Conservation (phyloP, 2,888 invertebrate species). For the Fissipunctia ypsillon region DNA sequence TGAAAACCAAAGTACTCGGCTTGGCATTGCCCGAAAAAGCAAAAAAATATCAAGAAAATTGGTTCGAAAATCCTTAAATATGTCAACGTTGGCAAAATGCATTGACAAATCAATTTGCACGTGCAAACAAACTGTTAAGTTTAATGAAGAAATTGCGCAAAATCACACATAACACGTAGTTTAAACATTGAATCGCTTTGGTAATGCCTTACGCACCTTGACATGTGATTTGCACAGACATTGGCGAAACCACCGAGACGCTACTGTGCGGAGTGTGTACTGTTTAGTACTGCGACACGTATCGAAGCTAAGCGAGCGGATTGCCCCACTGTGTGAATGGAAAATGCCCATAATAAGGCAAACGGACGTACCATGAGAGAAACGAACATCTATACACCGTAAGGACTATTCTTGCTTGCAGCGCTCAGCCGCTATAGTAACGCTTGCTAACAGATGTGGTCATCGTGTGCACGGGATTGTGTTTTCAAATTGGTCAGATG, state of each 20-base stretch:
- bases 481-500: too few species aligned
- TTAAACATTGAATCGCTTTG: conserved; percentile 77
- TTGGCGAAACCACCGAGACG: conserved; percentile 69
- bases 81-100: conserved; percentile 5
- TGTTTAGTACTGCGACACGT: conserved; percentile 68
- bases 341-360: conserved; percentile 87
- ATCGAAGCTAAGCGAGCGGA: conserved; percentile 72
- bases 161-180: conserved; percentile 65
- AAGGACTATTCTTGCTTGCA: too few species aligned
- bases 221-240: conserved; percentile 73
- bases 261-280: conserved; percentile 45
- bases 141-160: conserved; percentile 58
- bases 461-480: too few species aligned
- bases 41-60: not conserved
- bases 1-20: too few species aligned
- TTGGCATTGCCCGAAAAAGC: not conserved
- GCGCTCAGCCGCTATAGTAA: too few species aligned
- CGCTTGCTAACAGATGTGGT: too few species aligned
- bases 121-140: conserved; percentile 59
- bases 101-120: conserved; percentile 48
- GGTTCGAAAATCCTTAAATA: not conserved
- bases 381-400: too few species aligned
- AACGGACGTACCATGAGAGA: conserved; percentile 86
- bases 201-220: conserved; percentile 81
- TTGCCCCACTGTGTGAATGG: conserved; percentile 88